A percentile compares a stretch with the other conserved stretches of the same genome.
Conservation (phyloP, 2,113 vertebrate species). For the Chlamydotis undulata region DNA sequence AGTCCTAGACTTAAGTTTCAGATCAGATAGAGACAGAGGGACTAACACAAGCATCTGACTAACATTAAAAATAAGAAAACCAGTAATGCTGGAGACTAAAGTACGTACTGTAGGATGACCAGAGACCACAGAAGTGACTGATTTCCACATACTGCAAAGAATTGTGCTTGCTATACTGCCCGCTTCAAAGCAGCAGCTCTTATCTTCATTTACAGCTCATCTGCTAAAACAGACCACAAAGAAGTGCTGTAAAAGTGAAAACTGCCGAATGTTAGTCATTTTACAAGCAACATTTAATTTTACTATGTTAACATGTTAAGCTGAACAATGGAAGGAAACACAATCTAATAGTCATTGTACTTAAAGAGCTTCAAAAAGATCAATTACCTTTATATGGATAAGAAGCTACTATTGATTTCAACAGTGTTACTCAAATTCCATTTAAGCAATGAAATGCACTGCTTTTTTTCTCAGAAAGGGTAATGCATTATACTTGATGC, state of each 20-base stretch:
- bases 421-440: constrained; percentile 43
- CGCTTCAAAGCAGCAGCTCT: not conserved
- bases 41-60: not conserved
- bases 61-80: accelerated
- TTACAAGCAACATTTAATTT: constrained; percentile 54
- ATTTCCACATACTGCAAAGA: accelerated
- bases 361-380: constrained; percentile 38
- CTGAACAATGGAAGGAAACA: constrained; percentile 25
- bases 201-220: constrained; percentile 1
- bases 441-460: constrained; percentile 16
- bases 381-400: constrained; percentile 46
- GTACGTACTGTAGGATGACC: not conserved
- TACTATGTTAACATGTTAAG: not conserved
- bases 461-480: not conserved
- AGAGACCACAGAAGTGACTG: not conserved
- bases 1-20: not conserved
- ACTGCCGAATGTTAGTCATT: not conserved
- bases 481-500: not conserved
- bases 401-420: constrained; percentile 50
- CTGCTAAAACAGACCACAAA: not conserved
- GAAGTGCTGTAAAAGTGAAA: not conserved
- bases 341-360: constrained; percentile 41
- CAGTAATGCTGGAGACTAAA: not conserved
- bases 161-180: not conserved
- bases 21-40: not conserved